A percentile compares a stretch with the other conserved stretches of the same genome.
Evolutionary conservation across 2,797 vertebrate species (phyloP).

Genomic region (Rousettus madagascariensis): DNA sequence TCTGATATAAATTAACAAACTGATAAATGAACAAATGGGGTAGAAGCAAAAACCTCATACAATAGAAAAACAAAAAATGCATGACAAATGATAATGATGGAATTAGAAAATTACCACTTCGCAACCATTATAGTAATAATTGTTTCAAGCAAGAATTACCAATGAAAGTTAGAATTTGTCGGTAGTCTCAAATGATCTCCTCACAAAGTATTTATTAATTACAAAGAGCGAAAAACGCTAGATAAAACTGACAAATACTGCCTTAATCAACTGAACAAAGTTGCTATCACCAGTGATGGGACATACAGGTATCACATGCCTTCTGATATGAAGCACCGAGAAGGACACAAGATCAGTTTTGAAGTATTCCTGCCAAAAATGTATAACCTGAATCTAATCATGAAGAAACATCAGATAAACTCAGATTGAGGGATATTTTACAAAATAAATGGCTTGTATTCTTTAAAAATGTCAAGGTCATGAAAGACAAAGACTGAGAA

Average conservation of each 20-base stretch:
- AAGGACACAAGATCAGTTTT: background rate
- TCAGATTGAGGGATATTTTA: constrained; percentile 27
- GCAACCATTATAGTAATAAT: background rate
- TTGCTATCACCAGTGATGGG: background rate
- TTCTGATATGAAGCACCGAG: background rate
- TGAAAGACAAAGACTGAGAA: constrained; percentile 45
- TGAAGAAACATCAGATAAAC: constrained; percentile 12
- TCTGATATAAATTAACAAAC: constrained; percentile 2
- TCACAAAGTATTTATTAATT: constrained; percentile 26
- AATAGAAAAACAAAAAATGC: background rate
- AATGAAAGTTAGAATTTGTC: constrained; percentile 17
- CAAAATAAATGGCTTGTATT: constrained; percentile 19
- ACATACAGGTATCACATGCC: background rate
- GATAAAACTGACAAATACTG: background rate
- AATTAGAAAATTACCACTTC: constrained; percentile 33
- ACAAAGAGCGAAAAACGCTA: background rate
- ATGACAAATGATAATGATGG: background rate
- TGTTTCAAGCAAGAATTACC: constrained; percentile 44
- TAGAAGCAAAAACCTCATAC: background rate
- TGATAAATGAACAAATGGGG: background rate
- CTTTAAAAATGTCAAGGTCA: constrained; percentile 10
- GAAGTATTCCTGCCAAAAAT: background rate
- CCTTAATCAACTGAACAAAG: constrained; percentile 3
- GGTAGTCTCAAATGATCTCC: background rate
- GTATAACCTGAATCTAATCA: background rate